Percentiles rank a stretch among this genome's conserved stretches.
Conservation (phyloP, 2,113 vertebrate genomes). For the Siniperca knerii region DNA sequence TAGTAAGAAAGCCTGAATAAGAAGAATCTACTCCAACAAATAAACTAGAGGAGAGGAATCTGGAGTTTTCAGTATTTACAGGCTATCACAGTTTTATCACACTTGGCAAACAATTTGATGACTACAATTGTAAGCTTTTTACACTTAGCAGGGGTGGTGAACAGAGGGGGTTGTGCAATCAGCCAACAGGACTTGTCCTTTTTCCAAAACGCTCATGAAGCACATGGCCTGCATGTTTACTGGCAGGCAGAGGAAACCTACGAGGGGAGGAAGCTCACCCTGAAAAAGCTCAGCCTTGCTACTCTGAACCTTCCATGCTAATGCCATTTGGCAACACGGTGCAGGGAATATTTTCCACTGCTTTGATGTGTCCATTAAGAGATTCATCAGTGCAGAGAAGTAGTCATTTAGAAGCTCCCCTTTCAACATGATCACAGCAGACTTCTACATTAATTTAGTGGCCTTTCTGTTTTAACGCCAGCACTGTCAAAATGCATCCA, state of each 20-base stretch:
- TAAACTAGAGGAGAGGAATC: slow-evolving; percentile 16
- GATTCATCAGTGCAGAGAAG: slow-evolving; percentile 66
- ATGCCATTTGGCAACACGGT: slow-evolving; percentile 72
- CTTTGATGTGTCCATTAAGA: slow-evolving; percentile 80
- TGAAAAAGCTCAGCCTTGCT: slow-evolving; percentile 49
- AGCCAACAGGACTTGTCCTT: slow-evolving; percentile 39
- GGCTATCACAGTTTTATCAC: slow-evolving; percentile 25
- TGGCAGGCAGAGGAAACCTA: slow-evolving; percentile 58
- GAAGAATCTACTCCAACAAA: not conserved
- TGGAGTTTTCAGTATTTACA: slow-evolving; percentile 14
- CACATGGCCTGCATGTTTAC: slow-evolving; percentile 69
- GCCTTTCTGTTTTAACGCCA: slow-evolving; percentile 50
- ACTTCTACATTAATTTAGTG: slow-evolving; percentile 53
- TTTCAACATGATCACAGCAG: slow-evolving; percentile 63
- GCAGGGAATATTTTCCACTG: slow-evolving; percentile 61
- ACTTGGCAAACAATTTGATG: slow-evolving; percentile 39
- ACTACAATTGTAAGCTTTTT: slow-evolving; percentile 35
- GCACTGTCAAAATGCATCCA: slow-evolving; percentile 59
- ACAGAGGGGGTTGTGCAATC: slow-evolving; percentile 48
- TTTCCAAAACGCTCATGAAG: slow-evolving; percentile 47
- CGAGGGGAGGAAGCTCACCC: slow-evolving; percentile 44
- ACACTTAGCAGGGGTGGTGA: slow-evolving; percentile 43
- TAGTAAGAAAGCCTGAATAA: not conserved
- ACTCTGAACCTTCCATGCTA: slow-evolving; percentile 62
- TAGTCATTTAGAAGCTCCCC: slow-evolving; percentile 61